Percentiles rank a stretch among this genome's conserved stretches.
Conservation (phyloP, 1,140 invertebrate species). For the Achatina immaculata region DNA sequence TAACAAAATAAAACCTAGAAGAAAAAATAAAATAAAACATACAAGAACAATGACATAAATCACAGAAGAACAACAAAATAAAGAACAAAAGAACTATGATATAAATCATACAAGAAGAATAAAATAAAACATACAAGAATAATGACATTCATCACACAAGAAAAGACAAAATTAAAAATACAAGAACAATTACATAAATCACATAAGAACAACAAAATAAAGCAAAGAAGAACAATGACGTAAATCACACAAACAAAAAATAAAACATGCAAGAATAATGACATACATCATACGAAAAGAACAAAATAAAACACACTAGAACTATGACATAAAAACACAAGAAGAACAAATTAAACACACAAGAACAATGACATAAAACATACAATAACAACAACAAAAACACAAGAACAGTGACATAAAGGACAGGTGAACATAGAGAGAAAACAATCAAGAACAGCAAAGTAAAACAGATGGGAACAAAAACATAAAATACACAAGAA, state of each 20-base stretch:
- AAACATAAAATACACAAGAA: not conserved
- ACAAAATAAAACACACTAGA: not conserved
- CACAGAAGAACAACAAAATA: not conserved
- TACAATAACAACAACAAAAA: not conserved
- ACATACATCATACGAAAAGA: not conserved
- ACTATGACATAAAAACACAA: not conserved
- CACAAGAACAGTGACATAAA: not conserved
- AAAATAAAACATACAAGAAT: not conserved
- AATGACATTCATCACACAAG: not conserved
- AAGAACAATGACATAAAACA: too few species aligned
- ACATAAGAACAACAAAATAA: not conserved
- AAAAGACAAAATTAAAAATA: too few species aligned
- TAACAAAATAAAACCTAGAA: not conserved
- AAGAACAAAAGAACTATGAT: not conserved
- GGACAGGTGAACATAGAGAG: slow-evolving; percentile 7
- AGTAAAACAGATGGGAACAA: not conserved
- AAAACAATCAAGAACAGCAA: not conserved
- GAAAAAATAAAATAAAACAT: too few species aligned
- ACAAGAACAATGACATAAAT: not conserved
- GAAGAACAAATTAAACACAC: not conserved
- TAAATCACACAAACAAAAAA: not conserved
- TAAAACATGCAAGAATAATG: not conserved
- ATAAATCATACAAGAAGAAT: not conserved
- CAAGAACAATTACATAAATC: not conserved
- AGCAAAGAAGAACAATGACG: not conserved